These are phyloP conservation scores for Semicossyphus pulcher DNA, from an alignment of 2,113 vertebrate genomes.

Conservation along the genomic window DNA sequence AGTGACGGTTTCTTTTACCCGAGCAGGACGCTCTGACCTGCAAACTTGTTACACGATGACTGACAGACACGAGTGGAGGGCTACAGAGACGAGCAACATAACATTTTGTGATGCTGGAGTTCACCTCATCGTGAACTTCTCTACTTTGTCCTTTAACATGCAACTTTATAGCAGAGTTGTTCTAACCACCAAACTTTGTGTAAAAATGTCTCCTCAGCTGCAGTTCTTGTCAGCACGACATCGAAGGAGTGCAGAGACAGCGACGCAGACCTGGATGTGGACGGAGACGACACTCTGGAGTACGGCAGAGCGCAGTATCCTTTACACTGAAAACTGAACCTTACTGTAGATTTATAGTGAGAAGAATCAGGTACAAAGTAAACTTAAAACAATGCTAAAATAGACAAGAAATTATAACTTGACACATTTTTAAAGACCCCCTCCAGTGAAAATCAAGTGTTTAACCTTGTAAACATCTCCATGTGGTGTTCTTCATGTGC, in stretches of 20 bases:
- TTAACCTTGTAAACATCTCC: too few species aligned
- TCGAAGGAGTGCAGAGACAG: constrained; percentile 95
- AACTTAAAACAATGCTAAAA: too few species aligned
- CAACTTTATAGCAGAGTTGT: neutral
- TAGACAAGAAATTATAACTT: too few species aligned
- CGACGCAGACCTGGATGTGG: constrained; percentile 96
- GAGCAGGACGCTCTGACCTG: constrained; percentile 48
- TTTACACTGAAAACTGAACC: constrained; percentile 46
- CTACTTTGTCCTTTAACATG: neutral
- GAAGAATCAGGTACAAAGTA: too few species aligned
- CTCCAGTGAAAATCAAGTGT: too few species aligned
- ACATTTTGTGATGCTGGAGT: neutral
- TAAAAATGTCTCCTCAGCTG: constrained; percentile 80
- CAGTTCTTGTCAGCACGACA: constrained; percentile 90
- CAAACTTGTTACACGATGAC: constrained; percentile 29
- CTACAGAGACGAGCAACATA: neutral
- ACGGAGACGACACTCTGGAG: constrained; percentile 96
- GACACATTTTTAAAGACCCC: too few species aligned
- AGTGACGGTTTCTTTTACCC: constrained; percentile 35
- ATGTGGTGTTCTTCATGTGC: too few species aligned
- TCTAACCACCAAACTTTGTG: neutral
- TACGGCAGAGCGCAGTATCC: constrained; percentile 99
- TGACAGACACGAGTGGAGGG: neutral
- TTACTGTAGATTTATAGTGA: neutral
- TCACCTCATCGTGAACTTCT: neutral